These are phyloP conservation scores for Cygnus atratus DNA, from an alignment of 2,113 vertebrate species.

Conservation along the genomic window DNA sequence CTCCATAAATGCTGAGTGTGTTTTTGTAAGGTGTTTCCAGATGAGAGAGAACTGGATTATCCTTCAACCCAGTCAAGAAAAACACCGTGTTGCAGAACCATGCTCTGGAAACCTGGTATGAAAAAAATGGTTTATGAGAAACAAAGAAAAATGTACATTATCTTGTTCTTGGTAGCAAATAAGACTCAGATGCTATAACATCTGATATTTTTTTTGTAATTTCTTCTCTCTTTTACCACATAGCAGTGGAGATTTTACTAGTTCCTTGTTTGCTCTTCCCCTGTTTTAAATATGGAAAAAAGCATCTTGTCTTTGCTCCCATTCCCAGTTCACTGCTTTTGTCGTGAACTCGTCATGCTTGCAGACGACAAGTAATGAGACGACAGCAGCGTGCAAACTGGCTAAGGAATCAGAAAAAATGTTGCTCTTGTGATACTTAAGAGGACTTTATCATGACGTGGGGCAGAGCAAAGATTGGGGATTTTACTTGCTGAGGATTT, in stretches of 20 bases:
- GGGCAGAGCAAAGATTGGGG: neutral
- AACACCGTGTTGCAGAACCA: neutral
- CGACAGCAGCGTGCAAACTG: neutral
- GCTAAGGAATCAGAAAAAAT: neutral
- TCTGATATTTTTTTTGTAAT: neutral
- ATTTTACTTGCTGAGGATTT: neutral
- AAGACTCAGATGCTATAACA: neutral
- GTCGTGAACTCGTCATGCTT: neutral
- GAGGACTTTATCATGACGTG: accelerated
- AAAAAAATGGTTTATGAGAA: neutral
- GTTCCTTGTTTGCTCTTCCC: neutral
- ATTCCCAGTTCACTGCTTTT: neutral
- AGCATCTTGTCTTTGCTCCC: neutral
- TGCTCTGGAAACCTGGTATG: neutral
- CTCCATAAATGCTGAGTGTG: neutral
- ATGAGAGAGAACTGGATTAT: neutral
- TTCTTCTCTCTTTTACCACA: accelerated
- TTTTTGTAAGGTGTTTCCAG: slow-evolving; percentile 33
- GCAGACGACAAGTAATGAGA: neutral
- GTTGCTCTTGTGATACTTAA: neutral
- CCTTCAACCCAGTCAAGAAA: neutral
- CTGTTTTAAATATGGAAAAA: neutral
- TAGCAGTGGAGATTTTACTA: neutral
- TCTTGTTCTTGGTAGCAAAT: neutral
- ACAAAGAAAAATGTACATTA: neutral